These are phyloP conservation scores for Paguma larvata DNA, from an alignment of 2,797 vertebrate species.

Conservation along the genomic window DNA sequence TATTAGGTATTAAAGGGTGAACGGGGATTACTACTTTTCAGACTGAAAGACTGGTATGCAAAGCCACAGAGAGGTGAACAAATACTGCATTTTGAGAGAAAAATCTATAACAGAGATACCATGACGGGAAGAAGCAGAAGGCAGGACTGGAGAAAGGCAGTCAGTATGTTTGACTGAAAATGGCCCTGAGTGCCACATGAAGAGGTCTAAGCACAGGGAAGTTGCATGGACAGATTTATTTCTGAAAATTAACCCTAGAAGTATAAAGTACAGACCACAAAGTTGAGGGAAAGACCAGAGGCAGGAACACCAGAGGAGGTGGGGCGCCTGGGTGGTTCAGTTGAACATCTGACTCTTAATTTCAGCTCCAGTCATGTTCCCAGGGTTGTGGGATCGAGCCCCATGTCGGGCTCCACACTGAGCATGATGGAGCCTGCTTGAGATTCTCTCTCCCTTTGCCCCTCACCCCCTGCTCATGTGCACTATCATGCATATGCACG, in stretches of 20 bases:
- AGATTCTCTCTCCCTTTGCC: too few relatives aligned
- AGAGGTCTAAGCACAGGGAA: not conserved
- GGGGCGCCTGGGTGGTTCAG: too few relatives aligned
- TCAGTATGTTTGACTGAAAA: not conserved
- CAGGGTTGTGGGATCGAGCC: too few relatives aligned
- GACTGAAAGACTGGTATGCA: not conserved
- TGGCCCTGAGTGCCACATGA: not conserved
- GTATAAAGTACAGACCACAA: not conserved
- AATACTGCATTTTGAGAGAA: not conserved
- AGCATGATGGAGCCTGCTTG: too few relatives aligned
- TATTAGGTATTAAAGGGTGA: not conserved
- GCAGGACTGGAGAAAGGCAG: not conserved
- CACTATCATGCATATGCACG: too few relatives aligned
- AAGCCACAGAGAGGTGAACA: not conserved
- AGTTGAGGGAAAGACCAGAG: not conserved
- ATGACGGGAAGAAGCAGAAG: constrained; percentile 41
- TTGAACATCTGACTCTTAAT: too few relatives aligned
- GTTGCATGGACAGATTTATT: not conserved
- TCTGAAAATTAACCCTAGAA: constrained; percentile 20
- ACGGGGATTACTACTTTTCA: not conserved
- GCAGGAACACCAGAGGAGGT: not conserved
- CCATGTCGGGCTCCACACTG: too few relatives aligned
- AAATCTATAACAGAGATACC: not conserved
- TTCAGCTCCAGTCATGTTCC: too few relatives aligned
- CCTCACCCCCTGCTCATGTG: too few relatives aligned